Conservation (phyloP, 2,113 vertebrate genomes). For the Eupsittula cactorum region DNA sequence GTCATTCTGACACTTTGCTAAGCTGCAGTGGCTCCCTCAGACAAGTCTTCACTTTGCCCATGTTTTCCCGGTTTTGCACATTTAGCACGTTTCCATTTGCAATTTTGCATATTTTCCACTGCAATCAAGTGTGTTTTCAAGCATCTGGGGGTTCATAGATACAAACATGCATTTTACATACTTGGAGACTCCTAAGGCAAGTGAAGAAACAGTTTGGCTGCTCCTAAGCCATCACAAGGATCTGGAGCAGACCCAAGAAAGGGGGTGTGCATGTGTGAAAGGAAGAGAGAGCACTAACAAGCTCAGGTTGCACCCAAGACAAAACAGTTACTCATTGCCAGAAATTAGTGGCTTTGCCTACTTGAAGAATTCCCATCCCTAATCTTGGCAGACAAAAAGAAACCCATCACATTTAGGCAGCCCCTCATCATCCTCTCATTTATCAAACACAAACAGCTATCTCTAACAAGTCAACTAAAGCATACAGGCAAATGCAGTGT, state of each 20-base stretch:
- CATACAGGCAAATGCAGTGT: slow-evolving; percentile 22
- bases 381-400: slow-evolving; percentile 8
- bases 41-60: neutral
- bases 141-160: neutral
- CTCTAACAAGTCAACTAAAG: slow-evolving; percentile 55
- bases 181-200: neutral
- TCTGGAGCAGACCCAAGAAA: slow-evolving; percentile 7
- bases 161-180: neutral
- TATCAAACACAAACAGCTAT: slow-evolving; percentile 60
- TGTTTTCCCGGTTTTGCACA: neutral
- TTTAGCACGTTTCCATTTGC: neutral
- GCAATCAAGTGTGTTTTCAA: neutral
- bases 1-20: neutral
- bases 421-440: slow-evolving; percentile 39
- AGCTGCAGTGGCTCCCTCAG: neutral
- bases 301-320: slow-evolving; percentile 48
- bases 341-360: slow-evolving; percentile 18
- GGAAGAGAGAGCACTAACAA: neutral
- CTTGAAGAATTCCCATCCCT: slow-evolving; percentile 55
- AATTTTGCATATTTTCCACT: neutral
- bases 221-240: neutral
- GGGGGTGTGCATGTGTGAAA: neutral
- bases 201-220: neutral
- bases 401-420: neutral
- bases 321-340: slow-evolving; percentile 72